Evolutionary conservation across 1,140 invertebrate species (phyloP), one percentile per base, ranked within the genome.

Genomic region (Nixonia krombeini): DNA sequence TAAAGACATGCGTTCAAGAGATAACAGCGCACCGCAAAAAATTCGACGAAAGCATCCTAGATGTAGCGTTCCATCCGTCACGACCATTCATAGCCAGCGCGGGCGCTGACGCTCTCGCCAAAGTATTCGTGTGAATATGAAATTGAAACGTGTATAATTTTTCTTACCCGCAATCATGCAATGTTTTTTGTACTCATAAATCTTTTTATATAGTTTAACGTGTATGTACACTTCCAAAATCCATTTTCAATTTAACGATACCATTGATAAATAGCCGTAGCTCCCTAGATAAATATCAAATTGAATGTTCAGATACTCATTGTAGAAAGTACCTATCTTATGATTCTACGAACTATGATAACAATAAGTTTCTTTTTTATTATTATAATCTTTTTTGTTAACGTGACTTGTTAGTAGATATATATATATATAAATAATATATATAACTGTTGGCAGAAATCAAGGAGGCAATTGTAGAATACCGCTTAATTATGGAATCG

Each of bases 21-120:
- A 99, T 99, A 78, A 99, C 98, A 31, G 96, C 97, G 64, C 98
- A 99, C 88, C 91, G 97, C 64, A 99, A 99, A 86, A 99, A 99
- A 87, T 98, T 98, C 87, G 97, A 99, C 85, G 97, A 99, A 87
- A 96, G 96, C 79, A 99, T 99, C 86, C 91, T 98, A 79, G 96
- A 98, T 85, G 98, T 99, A 58, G 97, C 97, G 77, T 99, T 99
- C 89, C 98, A 99, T 89, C 96, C 98, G 73, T 93, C 96, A 67
- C 94, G 96, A 86, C 96, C 97, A 56, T 98, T 96, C 85, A 99
- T 99, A 80, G 98, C 97, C 55, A 98, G 95, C 87, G 97, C 96
- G 63, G 98, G 98, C 65, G 97, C 98, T 59, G 98, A 99, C 88
- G 96, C 94, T 59, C 89, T 99, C 72, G 97, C 97, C 78, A 99